Evolutionary conservation across 1,140 invertebrate species (phyloP).

Genomic region (Littorina saxatilis): DNA sequence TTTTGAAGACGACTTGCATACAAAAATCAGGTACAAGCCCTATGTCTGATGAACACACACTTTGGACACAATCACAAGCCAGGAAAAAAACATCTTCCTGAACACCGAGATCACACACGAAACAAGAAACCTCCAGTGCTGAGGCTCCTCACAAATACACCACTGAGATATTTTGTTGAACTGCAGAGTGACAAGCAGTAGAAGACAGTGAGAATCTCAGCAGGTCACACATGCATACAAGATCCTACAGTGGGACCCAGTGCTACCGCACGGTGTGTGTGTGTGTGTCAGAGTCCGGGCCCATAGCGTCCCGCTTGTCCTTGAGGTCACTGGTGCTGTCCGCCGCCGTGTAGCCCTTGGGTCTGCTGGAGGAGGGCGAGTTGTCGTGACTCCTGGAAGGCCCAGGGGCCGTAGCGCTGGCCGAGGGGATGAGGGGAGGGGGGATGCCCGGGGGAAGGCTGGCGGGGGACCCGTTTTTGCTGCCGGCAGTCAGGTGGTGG

Average conservation of each 20-base stretch:
- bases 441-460: slow-evolving; percentile 42
- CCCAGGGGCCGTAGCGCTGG: slow-evolving; percentile 40
- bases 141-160: neutral
- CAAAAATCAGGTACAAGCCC: too few relatives aligned
- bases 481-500: slow-evolving; percentile 26
- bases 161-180: too few relatives aligned
- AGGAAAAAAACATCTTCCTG: neutral
- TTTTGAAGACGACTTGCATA: too few relatives aligned
- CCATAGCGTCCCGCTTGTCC: slow-evolving; percentile 59
- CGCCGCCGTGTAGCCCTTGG: slow-evolving; percentile 60
- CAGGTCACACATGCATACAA: too few relatives aligned
- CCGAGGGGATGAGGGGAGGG: slow-evolving; percentile 51
- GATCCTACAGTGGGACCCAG: neutral
- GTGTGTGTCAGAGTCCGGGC: slow-evolving; percentile 60
- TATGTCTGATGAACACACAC: neutral
- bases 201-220: too few relatives aligned
- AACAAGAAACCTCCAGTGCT: neutral
- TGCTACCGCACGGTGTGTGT: slow-evolving; percentile 51
- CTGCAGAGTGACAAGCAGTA: too few relatives aligned
- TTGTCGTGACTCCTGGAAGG: slow-evolving; percentile 62
- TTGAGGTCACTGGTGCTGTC: slow-evolving; percentile 56
- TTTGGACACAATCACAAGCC: neutral
- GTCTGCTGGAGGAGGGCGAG: slow-evolving; percentile 60
- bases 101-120: slow-evolving; percentile 16
- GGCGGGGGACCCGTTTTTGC: slow-evolving; percentile 55